Base-by-base conservation (phyloP, 2,797 vertebrate species). In the Siniperca scherzeri region DNA sequence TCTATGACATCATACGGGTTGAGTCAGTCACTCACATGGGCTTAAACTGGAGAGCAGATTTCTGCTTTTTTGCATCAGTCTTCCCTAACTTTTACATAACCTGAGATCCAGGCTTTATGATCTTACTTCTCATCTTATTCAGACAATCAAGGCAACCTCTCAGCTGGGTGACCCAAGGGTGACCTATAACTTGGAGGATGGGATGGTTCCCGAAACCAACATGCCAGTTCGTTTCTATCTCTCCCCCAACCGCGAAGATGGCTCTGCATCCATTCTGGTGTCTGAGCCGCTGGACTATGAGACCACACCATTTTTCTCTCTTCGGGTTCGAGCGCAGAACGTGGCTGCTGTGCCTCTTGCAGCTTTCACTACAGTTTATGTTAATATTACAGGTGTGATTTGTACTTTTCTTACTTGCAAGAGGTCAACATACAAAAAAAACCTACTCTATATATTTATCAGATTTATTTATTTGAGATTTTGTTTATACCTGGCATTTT, bases 211-310 rank as follows among this genome's bases (percentile, higher is more conserved):
- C 0, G 97, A 98, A 92, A 97, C 96, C 88, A 98, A 97, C 93
- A 97, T 97, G 96, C 97, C 97, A 0, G 94, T 98, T 40, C 96
- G 95, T 64, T 98, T 98, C 94, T 98, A 98, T 92, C 95, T 98
- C 75, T 97, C 96, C 9, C 96, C 97, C 46, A 98, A 98, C 93
- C 96, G 97, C 5, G 96, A 96, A 4, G 96, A 97, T 25, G 95
- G 97, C 19, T 97, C 97, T 2, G 97, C 97, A 0, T 98, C 97
- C 80, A 95, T 98, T 55, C 94, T 98, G 67, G 94, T 98, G 70
- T 97, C 97, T 0, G 97, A 98, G 85, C 96, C 97, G 0, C 90
- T 98, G 85, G 97, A 98, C 86, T 98, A 96, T n/a, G 97, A 98
- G 92, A 95, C 94, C 46, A 98, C 97, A 0, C 90, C 94, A 5